These are phyloP conservation scores for Loripinus fragilis DNA, from an alignment of 2,888 invertebrate genomes.

Conservation along the genomic window DNA sequence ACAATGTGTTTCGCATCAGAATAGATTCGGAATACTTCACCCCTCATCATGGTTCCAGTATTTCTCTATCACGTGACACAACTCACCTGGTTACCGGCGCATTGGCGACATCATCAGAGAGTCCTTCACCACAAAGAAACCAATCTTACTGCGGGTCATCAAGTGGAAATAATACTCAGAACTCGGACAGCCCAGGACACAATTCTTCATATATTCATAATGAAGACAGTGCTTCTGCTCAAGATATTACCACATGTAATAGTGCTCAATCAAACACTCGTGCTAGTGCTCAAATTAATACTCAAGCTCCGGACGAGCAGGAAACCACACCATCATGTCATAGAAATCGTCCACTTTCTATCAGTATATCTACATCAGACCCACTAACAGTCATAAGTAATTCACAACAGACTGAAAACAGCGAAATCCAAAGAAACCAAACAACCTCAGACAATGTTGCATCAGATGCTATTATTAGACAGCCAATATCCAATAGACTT, in stretches of 20 bases:
- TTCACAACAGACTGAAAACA: constrained; percentile 7
- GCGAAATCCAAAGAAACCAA: constrained; percentile 12
- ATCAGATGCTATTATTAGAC: background rate
- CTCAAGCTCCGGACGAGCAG: background rate
- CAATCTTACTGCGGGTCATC: background rate
- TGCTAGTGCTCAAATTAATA: background rate
- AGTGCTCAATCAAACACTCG: too few species aligned
- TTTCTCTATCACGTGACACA: constrained; percentile 32
- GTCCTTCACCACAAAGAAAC: constrained; percentile 10
- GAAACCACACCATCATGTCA: background rate
- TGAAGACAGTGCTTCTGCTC: too few species aligned
- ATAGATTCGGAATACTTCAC: constrained; percentile 7
- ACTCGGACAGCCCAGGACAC: background rate
- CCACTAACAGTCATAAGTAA: background rate
- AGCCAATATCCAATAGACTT: constrained; percentile 1
- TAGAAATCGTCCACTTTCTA: background rate
- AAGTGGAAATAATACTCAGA: too few species aligned
- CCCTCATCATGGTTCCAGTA: background rate
- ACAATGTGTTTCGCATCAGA: constrained; percentile 21
- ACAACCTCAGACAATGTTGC: background rate
- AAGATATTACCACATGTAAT: too few species aligned
- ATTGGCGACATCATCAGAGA: constrained; percentile 20
- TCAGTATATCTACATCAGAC: background rate
- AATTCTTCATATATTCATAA: too few species aligned
- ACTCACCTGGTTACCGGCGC: constrained; percentile 28